A percentile compares a stretch with the other conserved stretches of the same genome.
phyloP scores from a whole-genome alignment of 2,888 invertebrate species.

The Drosophila ezoana region DNA sequence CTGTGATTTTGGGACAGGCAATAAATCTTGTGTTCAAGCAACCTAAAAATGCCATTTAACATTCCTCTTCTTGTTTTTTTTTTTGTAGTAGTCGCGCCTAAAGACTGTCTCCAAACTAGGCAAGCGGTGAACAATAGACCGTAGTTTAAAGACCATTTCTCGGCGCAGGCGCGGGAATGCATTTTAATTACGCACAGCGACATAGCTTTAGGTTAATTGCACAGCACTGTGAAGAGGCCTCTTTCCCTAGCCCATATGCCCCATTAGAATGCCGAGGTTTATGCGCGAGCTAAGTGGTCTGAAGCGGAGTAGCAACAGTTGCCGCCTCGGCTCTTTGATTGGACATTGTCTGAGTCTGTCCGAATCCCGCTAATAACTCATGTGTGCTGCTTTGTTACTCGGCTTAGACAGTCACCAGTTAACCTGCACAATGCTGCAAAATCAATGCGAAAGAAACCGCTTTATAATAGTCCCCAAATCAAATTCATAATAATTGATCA shows the following conservation, averaged over 20 bases:
- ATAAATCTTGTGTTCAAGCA: slow-evolving; percentile 77
- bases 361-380: slow-evolving; percentile 54
- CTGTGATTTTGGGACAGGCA: slow-evolving; percentile 77
- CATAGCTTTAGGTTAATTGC: slow-evolving; percentile 72
- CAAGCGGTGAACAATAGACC: slow-evolving; percentile 66
- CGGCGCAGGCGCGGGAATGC: slow-evolving; percentile 42
- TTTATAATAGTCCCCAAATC: slow-evolving; percentile 31
- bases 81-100: slow-evolving; percentile 47
- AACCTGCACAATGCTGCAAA: slow-evolving; percentile 50
- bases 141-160: slow-evolving; percentile 63
- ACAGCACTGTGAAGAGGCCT: slow-evolving; percentile 18
- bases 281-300: slow-evolving; percentile 45
- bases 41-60: slow-evolving; percentile 70
- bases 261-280: slow-evolving; percentile 43
- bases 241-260: not conserved
- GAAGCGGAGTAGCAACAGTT: slow-evolving; percentile 31
- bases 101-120: slow-evolving; percentile 33
- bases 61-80: slow-evolving; percentile 48
- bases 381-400: not conserved
- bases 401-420: slow-evolving; percentile 19
- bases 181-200: slow-evolving; percentile 73
- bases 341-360: slow-evolving; percentile 37
- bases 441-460: slow-evolving; percentile 8
- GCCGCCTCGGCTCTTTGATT: slow-evolving; percentile 49
- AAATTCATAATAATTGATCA: slow-evolving; percentile 68